A percentile compares a stretch with the other conserved stretches of the same genome.
These are phyloP conservation scores for Sisyra terminalis DNA, from an alignment of 2,888 invertebrate species.

Conservation along the genomic window DNA sequence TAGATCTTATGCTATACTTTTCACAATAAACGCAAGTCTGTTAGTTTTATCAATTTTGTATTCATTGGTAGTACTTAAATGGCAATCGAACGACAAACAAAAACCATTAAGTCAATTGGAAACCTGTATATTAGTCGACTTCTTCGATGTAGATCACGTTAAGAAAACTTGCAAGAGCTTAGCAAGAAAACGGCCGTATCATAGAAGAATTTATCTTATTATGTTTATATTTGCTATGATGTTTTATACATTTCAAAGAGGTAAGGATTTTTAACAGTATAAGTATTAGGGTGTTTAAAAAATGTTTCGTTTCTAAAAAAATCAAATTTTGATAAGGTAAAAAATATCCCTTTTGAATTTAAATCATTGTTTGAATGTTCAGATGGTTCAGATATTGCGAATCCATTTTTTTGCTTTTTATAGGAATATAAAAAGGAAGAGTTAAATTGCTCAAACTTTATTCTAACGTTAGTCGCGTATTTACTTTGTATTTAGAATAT, in stretches of 20 bases:
- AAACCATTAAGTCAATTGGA: constrained; percentile 35
- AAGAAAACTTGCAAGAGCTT: constrained; percentile 43
- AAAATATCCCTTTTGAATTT: constrained; percentile 2
- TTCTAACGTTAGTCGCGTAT: too few species aligned
- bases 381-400: background rate
- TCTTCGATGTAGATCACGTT: constrained; percentile 54
- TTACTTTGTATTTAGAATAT: too few species aligned
- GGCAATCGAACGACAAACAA: constrained; percentile 52
- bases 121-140: constrained; percentile 41
- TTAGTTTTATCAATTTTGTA: constrained; percentile 47
- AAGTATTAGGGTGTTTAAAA: constrained; percentile 1
- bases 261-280: constrained; percentile 19
- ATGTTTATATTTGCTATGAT: constrained; percentile 59
- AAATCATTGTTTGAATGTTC: background rate
- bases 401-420: too few species aligned
- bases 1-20: constrained; percentile 55
- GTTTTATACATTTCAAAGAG: constrained; percentile 65
- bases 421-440: too few species aligned
- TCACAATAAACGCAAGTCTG: constrained; percentile 46
- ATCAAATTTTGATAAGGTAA: background rate
- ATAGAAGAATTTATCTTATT: constrained; percentile 44
- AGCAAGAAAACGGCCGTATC: constrained; percentile 36
- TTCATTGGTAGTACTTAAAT: constrained; percentile 42
- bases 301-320: background rate
- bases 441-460: too few species aligned